Conservation (phyloP, 1,140 invertebrate species). For the Heliconius congener region DNA sequence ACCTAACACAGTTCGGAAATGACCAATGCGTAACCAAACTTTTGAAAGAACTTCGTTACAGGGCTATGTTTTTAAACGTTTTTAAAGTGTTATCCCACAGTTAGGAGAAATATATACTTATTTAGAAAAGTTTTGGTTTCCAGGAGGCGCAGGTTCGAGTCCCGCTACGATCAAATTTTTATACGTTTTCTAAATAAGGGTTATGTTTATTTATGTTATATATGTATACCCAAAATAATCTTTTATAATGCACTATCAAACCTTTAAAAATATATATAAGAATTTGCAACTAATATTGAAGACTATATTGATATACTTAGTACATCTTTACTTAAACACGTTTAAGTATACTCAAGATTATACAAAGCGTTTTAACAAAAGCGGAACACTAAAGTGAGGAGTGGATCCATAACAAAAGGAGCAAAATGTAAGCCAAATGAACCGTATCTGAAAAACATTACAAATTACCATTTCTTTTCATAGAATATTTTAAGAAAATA, state of each 20-base stretch:
- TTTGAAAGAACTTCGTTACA: no score
- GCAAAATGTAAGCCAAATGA: slow-evolving; percentile 16
- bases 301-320: neutral
- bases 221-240: neutral
- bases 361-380: slow-evolving; percentile 18
- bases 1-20: no score
- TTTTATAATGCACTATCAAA: neutral
- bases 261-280: neutral
- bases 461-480: slow-evolving; percentile 14
- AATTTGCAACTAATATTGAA: neutral
- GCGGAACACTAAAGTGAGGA: slow-evolving; percentile 8
- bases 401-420: slow-evolving; percentile 14
- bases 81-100: no score
- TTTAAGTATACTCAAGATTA: slow-evolving; percentile 16
- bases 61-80: no score
- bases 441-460: slow-evolving; percentile 14
- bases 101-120: no score
- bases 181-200: no score
- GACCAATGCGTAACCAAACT: no score
- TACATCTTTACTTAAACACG: neutral
- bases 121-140: no score
- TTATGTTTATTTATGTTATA: no score
- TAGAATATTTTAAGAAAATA: neutral
- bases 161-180: no score
- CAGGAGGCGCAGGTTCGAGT: no score